Base-by-base conservation (phyloP, 2,797 vertebrate genomes). In the Argyrosomus regius region DNA sequence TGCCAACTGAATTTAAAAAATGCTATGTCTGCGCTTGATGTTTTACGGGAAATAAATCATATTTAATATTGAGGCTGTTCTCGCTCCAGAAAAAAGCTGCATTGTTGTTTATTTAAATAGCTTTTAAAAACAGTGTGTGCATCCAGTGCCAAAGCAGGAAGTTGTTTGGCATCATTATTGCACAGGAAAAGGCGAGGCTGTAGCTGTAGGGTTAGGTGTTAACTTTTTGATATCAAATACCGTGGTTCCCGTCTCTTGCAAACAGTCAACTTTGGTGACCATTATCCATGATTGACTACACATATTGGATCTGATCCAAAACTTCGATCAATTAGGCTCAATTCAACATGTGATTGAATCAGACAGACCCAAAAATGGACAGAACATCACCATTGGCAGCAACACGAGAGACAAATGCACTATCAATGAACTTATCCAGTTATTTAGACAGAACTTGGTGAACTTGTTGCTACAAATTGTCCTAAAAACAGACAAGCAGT, bases 1-100 rank as follows among this genome's bases (percentile, higher is more conserved):
- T 41, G 22, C 59, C 85, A 80, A 67, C 7, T 48, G 50, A 80
- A 80, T 77, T 84, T 75, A 61, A 80, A 84, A 39, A 81, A 86
- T 54, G 58, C 49, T 84, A 83, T 72, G 58, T 50, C 69, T 77
- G 28, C 24, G 28, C 54, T 43, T 52, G 39, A 64, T 64, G 57
- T 60, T 81, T 85, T 72, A 67, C 78, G 63, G 77, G 53, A 84
- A 80, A 81, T 77, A 53, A 80, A 78, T 80, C 59, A 52, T 8
- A 64, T 81, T 75, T 75, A 28, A 72, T 72, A 78, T 26, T 58
- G 46, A 64, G 58, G 57, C 26, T 61, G 24, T 56, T 39, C 65
- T 69, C 41, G 48, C 56, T 61, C 41, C 12, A 28, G 50, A 43
- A 53, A 39, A 72, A 45, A 41, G 6, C 31, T 22, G 16, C 18